These are phyloP conservation scores for Alethe castanea DNA, from an alignment of 2,113 vertebrate genomes.

Conservation along the genomic window DNA sequence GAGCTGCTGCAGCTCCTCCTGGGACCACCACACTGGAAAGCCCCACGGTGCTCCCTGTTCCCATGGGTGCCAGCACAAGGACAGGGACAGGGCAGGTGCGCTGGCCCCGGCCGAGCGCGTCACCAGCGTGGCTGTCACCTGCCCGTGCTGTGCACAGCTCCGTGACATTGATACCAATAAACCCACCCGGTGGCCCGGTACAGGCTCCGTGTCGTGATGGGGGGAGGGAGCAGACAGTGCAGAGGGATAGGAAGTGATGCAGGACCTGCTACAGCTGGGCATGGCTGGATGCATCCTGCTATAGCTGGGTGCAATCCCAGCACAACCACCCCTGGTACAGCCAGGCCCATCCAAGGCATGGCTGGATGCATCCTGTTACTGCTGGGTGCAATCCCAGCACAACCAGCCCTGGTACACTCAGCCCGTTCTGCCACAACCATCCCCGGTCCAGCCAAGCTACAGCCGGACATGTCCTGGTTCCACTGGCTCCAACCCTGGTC, in stretches of 20 bases:
- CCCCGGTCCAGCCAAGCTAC: background rate
- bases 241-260: rapidly evolving
- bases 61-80: background rate
- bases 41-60: background rate
- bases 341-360: background rate
- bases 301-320: background rate
- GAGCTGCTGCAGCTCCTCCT: background rate
- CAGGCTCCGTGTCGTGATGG: background rate
- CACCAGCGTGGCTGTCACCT: background rate
- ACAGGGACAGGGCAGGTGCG: background rate
- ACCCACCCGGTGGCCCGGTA: background rate
- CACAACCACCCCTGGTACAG: background rate
- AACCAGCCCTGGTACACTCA: too few relatives aligned
- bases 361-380: too few relatives aligned
- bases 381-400: background rate
- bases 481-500: too few relatives aligned
- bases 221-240: too few relatives aligned
- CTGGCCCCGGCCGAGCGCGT: rapidly evolving
- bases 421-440: background rate
- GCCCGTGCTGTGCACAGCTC: background rate
- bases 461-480: background rate
- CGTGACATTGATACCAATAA: conserved; percentile 14
- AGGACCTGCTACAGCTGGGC: too few relatives aligned
- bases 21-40: rapidly evolving
- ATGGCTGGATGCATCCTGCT: background rate